A percentile compares a stretch with the other conserved stretches of the same genome.
Evolutionary conservation across 2,888 invertebrate genomes (phyloP).

Genomic region (Rhagophthalmus giganteus): DNA sequence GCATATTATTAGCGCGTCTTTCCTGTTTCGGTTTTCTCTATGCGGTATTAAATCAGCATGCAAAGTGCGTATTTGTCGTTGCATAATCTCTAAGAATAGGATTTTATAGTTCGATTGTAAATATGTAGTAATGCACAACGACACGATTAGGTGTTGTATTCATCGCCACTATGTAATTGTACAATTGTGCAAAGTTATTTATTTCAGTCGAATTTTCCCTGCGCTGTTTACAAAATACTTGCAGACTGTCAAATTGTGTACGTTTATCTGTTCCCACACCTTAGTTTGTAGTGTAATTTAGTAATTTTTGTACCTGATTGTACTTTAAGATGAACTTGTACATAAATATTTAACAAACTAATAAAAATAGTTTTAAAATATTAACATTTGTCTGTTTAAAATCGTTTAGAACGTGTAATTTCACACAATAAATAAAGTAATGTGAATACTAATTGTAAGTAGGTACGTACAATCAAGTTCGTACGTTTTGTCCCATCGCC

Average conservation of each 20-base stretch:
- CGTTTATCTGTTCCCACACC: conserved; percentile 2
- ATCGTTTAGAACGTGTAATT: too few species aligned
- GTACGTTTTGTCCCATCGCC: too few species aligned
- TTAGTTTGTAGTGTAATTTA: conserved; percentile 16
- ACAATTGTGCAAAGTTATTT: conserved; percentile 4
- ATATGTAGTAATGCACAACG: conserved; percentile 15
- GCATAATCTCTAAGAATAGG: conserved; percentile 35
- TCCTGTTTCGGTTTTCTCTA: conserved; percentile 39
- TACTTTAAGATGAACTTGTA: conserved; percentile 20
- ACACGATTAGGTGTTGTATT: conserved; percentile 7
- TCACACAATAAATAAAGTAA: too few species aligned
- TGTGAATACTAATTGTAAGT: too few species aligned
- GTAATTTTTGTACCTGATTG: conserved; percentile 24
- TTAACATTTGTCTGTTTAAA: too few species aligned
- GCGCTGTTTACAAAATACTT: conserved; percentile 7
- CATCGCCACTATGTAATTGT: too few species aligned
- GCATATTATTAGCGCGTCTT: conserved; percentile 43
- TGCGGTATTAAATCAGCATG: conserved; percentile 28
- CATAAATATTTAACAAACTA: conserved; percentile 9
- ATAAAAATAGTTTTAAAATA: too few species aligned
- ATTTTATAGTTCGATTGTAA: conserved; percentile 16
- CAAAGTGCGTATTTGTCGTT: conserved; percentile 34
- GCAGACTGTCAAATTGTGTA: conserved; percentile 5
- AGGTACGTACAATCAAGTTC: too few species aligned
- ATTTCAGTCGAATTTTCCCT: conserved; percentile 8